A percentile compares a stretch with the other conserved stretches of the same genome.
Conservation (phyloP, 2,113 vertebrate species). For the Hemiscyllium ocellatum region DNA sequence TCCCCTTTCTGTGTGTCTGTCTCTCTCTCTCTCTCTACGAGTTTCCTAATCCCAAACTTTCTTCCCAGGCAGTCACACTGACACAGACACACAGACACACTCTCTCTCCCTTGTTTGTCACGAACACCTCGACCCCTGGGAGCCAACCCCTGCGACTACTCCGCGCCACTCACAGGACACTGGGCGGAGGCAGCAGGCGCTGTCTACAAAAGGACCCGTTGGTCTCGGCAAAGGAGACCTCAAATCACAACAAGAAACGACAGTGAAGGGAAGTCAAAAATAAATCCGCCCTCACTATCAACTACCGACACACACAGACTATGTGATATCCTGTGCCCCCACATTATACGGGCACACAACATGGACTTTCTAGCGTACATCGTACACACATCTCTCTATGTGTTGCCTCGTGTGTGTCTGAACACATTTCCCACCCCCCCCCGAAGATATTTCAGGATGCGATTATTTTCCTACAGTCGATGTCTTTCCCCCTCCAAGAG, state of each 20-base stretch:
- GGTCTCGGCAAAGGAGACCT: too few relatives aligned
- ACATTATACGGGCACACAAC: neutral
- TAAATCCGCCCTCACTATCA: neutral
- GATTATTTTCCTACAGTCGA: neutral
- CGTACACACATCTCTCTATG: neutral
- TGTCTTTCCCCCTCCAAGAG: neutral
- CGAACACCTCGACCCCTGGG: neutral
- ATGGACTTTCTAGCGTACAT: neutral
- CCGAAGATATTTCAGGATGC: neutral
- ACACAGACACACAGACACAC: neutral
- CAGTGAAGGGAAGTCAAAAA: neutral
- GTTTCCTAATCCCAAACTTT: neutral
- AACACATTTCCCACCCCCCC: too few relatives aligned
- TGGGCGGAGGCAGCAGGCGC: neutral
- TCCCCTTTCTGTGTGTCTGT: too few relatives aligned
- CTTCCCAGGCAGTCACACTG: neutral
- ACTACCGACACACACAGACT: neutral
- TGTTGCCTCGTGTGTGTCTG: neutral
- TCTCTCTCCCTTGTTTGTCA: neutral
- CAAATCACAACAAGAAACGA: neutral
- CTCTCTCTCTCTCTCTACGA: neutral
- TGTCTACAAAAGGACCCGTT: neutral
- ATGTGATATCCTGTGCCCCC: neutral
- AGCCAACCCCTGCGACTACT: neutral
- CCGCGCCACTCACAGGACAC: constrained; percentile 5